Evolutionary conservation across 2,113 vertebrate genomes (phyloP), one percentile per base, ranked within the genome.

Genomic region (Mus pahari): DNA sequence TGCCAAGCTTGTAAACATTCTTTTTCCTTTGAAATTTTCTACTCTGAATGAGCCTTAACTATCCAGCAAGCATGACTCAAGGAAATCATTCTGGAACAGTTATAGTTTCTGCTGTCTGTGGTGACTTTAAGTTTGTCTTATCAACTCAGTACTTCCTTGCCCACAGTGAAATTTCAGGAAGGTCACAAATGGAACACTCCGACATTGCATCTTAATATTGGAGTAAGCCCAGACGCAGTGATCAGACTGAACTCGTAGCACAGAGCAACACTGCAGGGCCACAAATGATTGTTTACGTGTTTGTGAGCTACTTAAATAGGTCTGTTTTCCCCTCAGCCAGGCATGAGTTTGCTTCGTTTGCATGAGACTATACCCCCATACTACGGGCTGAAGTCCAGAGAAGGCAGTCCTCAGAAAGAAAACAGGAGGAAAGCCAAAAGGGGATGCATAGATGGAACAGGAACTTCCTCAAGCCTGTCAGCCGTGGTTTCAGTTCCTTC

Each of bases 401-500:
- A 55, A 33, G 5, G 1, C 20, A 5, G 16, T 50, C 66, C 89
- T 86, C 45, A 73, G 50, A 42, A 91, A 86, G 36, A 55, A 58
- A 60, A 19, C 11, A 22, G 20, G 53, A 48, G 60, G 77, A 70
- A 60, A 45, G 55, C 2, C 66, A 36, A 91, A 93, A 64, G 71
- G 39, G 71, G 96, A 94, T 78, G 58, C 26, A 86, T 60, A 42
- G 60, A n/a, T 9, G 28, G 39, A 42, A 36, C 24, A 79, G 62
- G n/a, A 0, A 55, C 17, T 92, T 92, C 50, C 86, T 94, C 26
- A 50, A 42, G 12, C 50, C 53, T 75, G n/a, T 36, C 62, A 92
- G 20, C 64, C 42, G 8, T 55, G 45, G 68, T 91, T 97, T 89
- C 73, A 96, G 60, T 95, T 97, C 91, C 82, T 95, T 74, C 81